phyloP scores from a whole-genome alignment of 2,113 vertebrate genomes.

The Dermatemys mawii region DNA sequence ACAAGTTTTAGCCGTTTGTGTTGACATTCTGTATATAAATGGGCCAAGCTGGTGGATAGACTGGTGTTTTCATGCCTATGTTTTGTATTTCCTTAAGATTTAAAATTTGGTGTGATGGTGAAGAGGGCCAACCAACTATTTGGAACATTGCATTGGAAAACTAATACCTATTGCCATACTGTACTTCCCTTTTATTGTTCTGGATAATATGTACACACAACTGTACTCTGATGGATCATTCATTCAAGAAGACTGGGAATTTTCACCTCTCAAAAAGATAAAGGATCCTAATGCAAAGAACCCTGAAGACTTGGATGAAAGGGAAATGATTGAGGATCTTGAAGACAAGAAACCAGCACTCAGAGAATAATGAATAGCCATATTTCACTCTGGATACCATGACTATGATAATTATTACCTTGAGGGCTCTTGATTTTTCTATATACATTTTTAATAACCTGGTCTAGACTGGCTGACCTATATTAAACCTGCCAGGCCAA shows the following conservation, averaged over 20 bases:
- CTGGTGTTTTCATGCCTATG: neutral
- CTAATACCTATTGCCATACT: neutral
- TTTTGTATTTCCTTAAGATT: neutral
- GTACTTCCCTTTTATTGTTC: neutral
- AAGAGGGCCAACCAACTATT: neutral
- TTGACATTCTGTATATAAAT: too few relatives aligned
- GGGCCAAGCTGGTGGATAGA: too few relatives aligned
- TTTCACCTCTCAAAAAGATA: slow-evolving; percentile 84
- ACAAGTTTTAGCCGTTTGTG: too few relatives aligned
- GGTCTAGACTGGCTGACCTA: neutral
- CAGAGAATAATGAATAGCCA: neutral
- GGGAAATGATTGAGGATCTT: slow-evolving; percentile 83
- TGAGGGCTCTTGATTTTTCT: too few relatives aligned
- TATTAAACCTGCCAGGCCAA: neutral
- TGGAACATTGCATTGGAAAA: neutral
- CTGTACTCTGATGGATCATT: slow-evolving; percentile 87
- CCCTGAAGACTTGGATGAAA: slow-evolving; percentile 88
- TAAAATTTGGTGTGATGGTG: neutral
- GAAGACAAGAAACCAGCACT: slow-evolving; percentile 88
- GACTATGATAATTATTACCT: neutral
- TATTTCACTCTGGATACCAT: neutral
- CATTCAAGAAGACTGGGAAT: slow-evolving; percentile 85
- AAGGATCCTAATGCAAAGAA: slow-evolving; percentile 86
- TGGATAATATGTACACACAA: slow-evolving; percentile 88
- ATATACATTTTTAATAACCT: neutral